Evolutionary conservation across 2,797 vertebrate species (phyloP), one percentile per base, ranked within the genome.

Genomic region (Setipinna tenuifilis): DNA sequence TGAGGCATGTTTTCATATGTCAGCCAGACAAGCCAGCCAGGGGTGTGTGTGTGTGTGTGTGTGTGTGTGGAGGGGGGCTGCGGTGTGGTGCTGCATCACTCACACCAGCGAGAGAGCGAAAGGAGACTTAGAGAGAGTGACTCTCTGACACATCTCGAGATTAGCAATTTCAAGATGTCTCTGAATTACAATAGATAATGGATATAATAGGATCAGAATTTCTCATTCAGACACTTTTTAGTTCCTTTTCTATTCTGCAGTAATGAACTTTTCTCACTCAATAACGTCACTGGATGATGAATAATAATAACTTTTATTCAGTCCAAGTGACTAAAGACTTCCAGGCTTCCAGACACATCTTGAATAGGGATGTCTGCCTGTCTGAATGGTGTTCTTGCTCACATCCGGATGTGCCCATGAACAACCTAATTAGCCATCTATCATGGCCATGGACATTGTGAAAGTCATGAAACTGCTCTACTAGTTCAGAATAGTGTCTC

Each of bases 21-120:
- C 3, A 23, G 10, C 62, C n/a, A 23, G 62, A 7, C 62, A 23
- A 65, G 62, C 12, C n/a, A 9, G 14, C 87, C 84, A 87, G 90
- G 83, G 90, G 81, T 90, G 86, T 88, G 88, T 89, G 83, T 88
- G 86, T 91, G 88, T 44, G 44, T n/a, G 21, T 19, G 80, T 41
- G 46, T 41, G 80, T 35, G 80, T 86, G 91, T 87, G 25, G 14
- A 25, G 16, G 16, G 46, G 59, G 48, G 5, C 35, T 41, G 35
- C 2, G 5, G 35, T 41, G 2, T 41, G 35, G 35, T 41, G 35
- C 35, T 41, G 35, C 2, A 41, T 41, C 35, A 41, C 35, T 41
- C 35, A 41, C 35, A 41, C 35, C 35, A 62, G n/a, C 5, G 59
- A n/a, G 59, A 62, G n/a, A 25, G 61, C 9, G 25, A 71, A 71